Conservation (phyloP, 2,888 invertebrate species). For the Drosophila phalerata region DNA sequence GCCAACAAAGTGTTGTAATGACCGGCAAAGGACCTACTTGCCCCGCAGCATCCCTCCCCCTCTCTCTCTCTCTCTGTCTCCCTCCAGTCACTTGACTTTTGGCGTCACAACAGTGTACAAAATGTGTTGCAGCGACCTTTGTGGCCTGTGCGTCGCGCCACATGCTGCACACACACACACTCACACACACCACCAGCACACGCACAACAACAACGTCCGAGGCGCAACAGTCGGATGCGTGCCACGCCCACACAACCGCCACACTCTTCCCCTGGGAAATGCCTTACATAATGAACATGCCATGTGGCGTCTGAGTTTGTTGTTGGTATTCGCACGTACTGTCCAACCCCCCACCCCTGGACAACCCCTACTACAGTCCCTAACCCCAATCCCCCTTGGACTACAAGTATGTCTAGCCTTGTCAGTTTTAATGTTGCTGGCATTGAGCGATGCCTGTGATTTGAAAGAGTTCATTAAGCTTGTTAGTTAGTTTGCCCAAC, state of each 20-base stretch:
- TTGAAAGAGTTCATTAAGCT: slow-evolving; percentile 80
- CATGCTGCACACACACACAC: slow-evolving; percentile 44
- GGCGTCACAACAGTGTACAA: slow-evolving; percentile 56
- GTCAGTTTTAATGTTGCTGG: slow-evolving; percentile 78
- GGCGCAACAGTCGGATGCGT: slow-evolving; percentile 66
- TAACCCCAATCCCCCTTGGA: not conserved
- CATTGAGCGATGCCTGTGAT: slow-evolving; percentile 80
- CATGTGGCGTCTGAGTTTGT: slow-evolving; percentile 39
- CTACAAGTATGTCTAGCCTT: slow-evolving; percentile 55
- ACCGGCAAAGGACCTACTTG: slow-evolving; percentile 50
- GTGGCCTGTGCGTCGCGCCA: slow-evolving; percentile 57
- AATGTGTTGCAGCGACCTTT: slow-evolving; percentile 78
- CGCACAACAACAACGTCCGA: slow-evolving; percentile 26
- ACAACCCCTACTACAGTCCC: not conserved
- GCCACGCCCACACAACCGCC: slow-evolving; percentile 46
- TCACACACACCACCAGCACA: slow-evolving; percentile 16
- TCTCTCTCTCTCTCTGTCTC: too few species aligned
- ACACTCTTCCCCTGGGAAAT: slow-evolving; percentile 32
- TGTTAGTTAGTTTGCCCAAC: slow-evolving; percentile 60
- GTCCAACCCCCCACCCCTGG: not conserved
- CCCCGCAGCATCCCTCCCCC: slow-evolving; percentile 12
- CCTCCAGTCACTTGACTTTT: slow-evolving; percentile 62
- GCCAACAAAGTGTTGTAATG: slow-evolving; percentile 78
- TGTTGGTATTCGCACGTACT: slow-evolving; percentile 58
- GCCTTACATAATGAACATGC: slow-evolving; percentile 69